Conservation (phyloP, 2,888 invertebrate species). For the Hydropsyche betteni region DNA sequence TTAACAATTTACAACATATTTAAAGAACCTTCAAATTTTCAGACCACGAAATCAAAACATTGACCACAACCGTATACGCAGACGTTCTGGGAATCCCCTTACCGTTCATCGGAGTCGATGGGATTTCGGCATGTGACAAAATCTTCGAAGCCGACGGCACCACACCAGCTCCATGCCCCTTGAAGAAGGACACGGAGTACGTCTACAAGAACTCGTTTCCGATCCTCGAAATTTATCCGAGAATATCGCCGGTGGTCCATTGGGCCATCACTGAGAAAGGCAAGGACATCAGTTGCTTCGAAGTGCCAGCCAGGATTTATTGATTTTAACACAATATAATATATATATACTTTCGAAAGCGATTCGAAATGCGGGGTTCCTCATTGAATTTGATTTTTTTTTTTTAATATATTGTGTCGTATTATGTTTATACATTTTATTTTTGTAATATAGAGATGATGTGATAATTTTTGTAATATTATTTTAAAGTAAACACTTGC, state of each 20-base stretch:
- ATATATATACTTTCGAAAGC: neutral
- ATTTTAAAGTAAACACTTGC: slow-evolving; percentile 15
- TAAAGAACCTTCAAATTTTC: slow-evolving; percentile 56
- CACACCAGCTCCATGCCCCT: slow-evolving; percentile 71
- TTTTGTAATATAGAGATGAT: neutral
- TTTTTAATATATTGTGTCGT: too few relatives aligned
- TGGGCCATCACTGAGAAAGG: slow-evolving; percentile 68
- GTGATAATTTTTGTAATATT: slow-evolving; percentile 23
- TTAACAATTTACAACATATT: neutral
- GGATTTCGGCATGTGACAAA: slow-evolving; percentile 72
- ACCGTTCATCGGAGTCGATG: slow-evolving; percentile 82
- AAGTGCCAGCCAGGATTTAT: slow-evolving; percentile 73
- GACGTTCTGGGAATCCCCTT: slow-evolving; percentile 70
- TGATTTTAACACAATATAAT: slow-evolving; percentile 34
- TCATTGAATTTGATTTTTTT: too few relatives aligned
- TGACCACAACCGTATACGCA: slow-evolving; percentile 72
- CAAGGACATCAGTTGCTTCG: slow-evolving; percentile 71
- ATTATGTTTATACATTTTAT: too few relatives aligned
- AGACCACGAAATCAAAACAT: slow-evolving; percentile 64
- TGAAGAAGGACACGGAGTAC: slow-evolving; percentile 74
- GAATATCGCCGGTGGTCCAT: slow-evolving; percentile 66
- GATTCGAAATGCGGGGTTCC: neutral
- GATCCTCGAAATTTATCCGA: slow-evolving; percentile 65
- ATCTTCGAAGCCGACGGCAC: slow-evolving; percentile 66
- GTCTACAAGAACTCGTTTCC: slow-evolving; percentile 73